phyloP scores from a whole-genome alignment of 2,113 vertebrate species.

The Lamprologus tigripictilis region DNA sequence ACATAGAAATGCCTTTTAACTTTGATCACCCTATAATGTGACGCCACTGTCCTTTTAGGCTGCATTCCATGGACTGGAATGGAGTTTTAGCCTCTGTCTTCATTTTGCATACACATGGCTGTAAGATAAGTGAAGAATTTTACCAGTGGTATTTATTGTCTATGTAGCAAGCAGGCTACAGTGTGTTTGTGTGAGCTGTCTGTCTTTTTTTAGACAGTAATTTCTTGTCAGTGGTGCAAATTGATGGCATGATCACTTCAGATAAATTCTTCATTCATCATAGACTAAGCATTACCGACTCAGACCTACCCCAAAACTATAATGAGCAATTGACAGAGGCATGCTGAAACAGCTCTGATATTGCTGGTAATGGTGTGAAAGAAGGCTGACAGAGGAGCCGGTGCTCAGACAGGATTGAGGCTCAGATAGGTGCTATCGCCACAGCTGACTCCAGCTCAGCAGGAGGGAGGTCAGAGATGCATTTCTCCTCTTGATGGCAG shows the following conservation, averaged over 20 bases:
- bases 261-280: slow-evolving; percentile 46
- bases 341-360: background rate
- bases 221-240: slow-evolving; percentile 45
- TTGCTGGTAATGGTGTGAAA: background rate
- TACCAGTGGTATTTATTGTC: slow-evolving; percentile 47
- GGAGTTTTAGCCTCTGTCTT: slow-evolving; percentile 48
- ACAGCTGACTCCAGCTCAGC: background rate
- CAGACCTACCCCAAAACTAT: background rate
- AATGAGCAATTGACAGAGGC: background rate
- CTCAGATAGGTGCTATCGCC: background rate
- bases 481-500: background rate
- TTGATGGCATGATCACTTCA: slow-evolving; percentile 18
- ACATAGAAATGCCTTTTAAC: slow-evolving; percentile 8
- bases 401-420: background rate
- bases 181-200: background rate
- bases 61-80: slow-evolving; percentile 6
- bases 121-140: slow-evolving; percentile 60
- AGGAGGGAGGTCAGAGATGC: background rate
- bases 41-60: slow-evolving; percentile 23
- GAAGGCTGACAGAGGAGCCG: background rate
- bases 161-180: background rate
- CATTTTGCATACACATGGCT: slow-evolving; percentile 31
- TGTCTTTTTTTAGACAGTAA: slow-evolving; percentile 4
- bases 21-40: slow-evolving; percentile 27
- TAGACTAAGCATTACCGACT: background rate